Evolutionary conservation across 1,140 invertebrate genomes (phyloP), one percentile per base, ranked within the genome.

Genomic region (Pseudomyrmex flavicornis): DNA sequence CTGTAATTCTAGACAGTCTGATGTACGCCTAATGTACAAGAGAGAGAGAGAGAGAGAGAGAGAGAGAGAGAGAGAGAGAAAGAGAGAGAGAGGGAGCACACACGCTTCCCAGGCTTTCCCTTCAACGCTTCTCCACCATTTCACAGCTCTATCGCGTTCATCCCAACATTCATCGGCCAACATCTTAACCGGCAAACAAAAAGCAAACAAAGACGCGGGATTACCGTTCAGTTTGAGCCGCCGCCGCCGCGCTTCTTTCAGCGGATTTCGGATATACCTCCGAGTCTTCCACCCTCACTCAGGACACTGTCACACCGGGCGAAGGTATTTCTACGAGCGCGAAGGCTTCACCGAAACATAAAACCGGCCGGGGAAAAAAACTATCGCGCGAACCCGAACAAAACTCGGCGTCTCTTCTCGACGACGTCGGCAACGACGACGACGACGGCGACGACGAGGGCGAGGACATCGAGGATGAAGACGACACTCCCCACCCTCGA

Each of bases 401-500:
- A 63, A 35, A 89, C 80, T 89, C 85, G 65, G 50, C 84, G 82
- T 72, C 58, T 84, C 63, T 62, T 54, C 73, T 54, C 73, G 85
- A 74, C 80, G 35, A 35, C 35, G 35, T 35, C 35, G 65, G 46
- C 68, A 52, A 79, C 65, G 76, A 66, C n/a, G 48, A 50, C 9
- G 66, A 69, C n/a, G 46, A 66, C 82, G 46, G 62, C 82, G 69
- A 84, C 59, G 87, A 80, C 7, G 79, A 73, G 13, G 54, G 20
- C 22, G 63, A 86, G 76, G 75, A 48, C 58, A 46, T 35, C 79
- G 65, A 56, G 50, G 63, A 66, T 4, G 74, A 56, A 35, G 2
- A 79, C 65, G 76, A 66, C 20, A 73, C 70, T 85, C 85, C 83
- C 85, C 87, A 82, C 90, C 77, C 83, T 77, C 70, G 75, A 70